Conservation (phyloP, 2,888 invertebrate species). For the Dryobota labecula region DNA sequence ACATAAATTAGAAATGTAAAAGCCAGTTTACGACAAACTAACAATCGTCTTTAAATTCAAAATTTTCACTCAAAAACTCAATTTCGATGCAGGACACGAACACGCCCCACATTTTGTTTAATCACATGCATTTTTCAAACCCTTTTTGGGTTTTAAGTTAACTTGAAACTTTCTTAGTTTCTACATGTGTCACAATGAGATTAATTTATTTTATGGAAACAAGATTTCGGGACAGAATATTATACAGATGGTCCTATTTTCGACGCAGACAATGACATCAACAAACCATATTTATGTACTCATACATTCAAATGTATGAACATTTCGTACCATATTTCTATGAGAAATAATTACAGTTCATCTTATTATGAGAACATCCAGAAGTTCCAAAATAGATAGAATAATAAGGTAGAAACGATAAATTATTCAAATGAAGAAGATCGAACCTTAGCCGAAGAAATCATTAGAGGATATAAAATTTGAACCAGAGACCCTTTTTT, state of each 20-base stretch:
- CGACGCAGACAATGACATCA: no score
- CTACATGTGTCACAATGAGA: slow-evolving; percentile 44
- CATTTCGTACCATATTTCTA: background rate
- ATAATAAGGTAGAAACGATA: background rate
- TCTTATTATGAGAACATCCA: background rate
- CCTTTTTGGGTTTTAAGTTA: slow-evolving; percentile 50
- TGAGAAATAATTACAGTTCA: background rate
- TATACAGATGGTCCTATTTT: background rate
- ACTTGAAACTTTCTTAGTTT: slow-evolving; percentile 43
- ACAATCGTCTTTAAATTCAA: slow-evolving; percentile 9
- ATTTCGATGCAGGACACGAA: slow-evolving; percentile 65
- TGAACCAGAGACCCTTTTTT: slow-evolving; percentile 17
- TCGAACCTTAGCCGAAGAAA: slow-evolving; percentile 31
- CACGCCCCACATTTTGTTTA: slow-evolving; percentile 61
- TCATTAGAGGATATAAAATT: slow-evolving; percentile 32
- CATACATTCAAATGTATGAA: background rate
- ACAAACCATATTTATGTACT: no score
- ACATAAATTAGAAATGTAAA: slow-evolving; percentile 16
- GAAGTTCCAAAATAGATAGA: background rate
- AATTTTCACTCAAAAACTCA: slow-evolving; percentile 28
- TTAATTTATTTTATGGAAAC: slow-evolving; percentile 24
- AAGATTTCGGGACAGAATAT: background rate
- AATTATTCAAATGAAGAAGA: slow-evolving; percentile 31
- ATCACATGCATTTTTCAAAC: slow-evolving; percentile 56
- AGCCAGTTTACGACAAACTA: slow-evolving; percentile 3